Evolutionary conservation across 2,888 invertebrate genomes (phyloP), one percentile per base, ranked within the genome.

Genomic region (Sinopyrophorus schimmeli): DNA sequence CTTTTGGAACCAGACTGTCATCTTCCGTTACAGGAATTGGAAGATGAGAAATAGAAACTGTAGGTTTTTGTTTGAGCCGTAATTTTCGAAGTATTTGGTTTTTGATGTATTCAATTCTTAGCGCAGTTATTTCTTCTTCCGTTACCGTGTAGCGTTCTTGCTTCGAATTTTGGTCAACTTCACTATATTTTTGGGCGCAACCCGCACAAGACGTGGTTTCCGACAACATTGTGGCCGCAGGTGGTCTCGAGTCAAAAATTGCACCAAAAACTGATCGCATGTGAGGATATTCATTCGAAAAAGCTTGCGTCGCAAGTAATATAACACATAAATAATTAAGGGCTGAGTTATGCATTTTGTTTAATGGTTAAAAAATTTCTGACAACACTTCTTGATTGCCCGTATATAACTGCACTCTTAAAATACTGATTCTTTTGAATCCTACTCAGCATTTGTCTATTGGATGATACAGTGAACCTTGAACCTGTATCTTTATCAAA

Each of bases 61-160:
- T 81, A 3, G 90, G 89, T 62, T 86, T 85, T 70, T 86, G 86
- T 44, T 84, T 86, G 42, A 92, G 71, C 54, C 90, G 73, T 42
- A 92, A 66, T 72, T 90, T 91, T 73, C 86, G 87, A 61, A 92
- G 69, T 17, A 92, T 92, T 74, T 90, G 89, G 68, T 87, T 84
- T 71, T 91, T 91, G 32, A 90, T 88, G 61, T 86, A 87, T 71
- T 90, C 89, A 53, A 91, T 83, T 54, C 91, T 76, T 21, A 87
- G 76, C 20, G 82, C 82, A 0, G 83, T 86, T 39, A 88, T 71
- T 59, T 84, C 80, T 27, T 79, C 77, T 31, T 83, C 83, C 9
- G 66, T 64, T 11, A 65, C 63, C 9, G 63, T 60, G 47, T 63
- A 64, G 10, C 59, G 54, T 30, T 54, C 54, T 5, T 47, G 26